phyloP scores from a whole-genome alignment of 2,888 invertebrate species.

The Sesia apiformis region DNA sequence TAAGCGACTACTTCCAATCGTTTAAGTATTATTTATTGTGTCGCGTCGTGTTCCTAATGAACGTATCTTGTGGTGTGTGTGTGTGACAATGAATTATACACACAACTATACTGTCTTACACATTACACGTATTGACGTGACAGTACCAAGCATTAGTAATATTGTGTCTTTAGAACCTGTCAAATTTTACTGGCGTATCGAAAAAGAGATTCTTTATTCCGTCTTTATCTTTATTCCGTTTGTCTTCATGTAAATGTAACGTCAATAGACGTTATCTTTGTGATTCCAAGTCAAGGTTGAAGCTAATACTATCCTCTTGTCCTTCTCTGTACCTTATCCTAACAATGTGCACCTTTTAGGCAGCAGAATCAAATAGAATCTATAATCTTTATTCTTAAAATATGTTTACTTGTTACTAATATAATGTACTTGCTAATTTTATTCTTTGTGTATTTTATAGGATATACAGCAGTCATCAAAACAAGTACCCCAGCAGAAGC shows the following conservation, averaged over 20 bases:
- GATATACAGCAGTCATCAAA: constrained; percentile 26
- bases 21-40: no score
- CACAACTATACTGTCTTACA: no score
- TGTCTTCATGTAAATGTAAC: not conserved
- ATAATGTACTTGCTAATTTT: constrained; percentile 14
- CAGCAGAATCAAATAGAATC: not conserved
- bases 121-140: no score
- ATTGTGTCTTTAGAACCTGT: not conserved
- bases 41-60: no score
- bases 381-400: constrained; percentile 1
- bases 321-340: constrained; percentile 5
- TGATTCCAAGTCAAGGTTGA: constrained; percentile 30
- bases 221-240: not conserved
- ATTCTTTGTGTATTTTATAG: constrained; percentile 35
- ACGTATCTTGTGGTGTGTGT: no score
- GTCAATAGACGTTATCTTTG: not conserved
- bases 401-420: constrained; percentile 2
- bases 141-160: no score
- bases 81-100: no score
- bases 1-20: no score
- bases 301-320: constrained; percentile 29
- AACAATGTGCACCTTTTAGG: constrained; percentile 30
- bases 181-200: not conserved
- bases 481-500: constrained; percentile 13
- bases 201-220: not conserved